These are phyloP conservation scores for Hofmannophila pseudospretella DNA, from an alignment of 2,888 invertebrate genomes.

Conservation along the genomic window DNA sequence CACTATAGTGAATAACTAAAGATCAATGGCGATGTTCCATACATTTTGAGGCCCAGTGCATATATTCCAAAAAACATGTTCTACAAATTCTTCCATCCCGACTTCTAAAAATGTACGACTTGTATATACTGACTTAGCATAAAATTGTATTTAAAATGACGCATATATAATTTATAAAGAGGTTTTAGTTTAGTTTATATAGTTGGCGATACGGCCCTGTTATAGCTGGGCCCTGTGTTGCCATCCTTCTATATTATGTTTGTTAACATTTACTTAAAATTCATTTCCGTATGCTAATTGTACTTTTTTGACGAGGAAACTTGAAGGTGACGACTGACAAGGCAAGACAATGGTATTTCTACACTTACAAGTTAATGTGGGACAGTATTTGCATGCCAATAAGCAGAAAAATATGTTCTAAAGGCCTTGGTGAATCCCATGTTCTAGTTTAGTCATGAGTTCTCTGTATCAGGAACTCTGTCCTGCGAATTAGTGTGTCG, in stretches of 20 bases:
- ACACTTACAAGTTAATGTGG: conserved; percentile 5
- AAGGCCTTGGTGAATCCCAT: conserved; percentile 6
- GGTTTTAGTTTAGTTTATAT: no score
- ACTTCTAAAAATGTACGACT: no score
- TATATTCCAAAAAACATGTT: no score
- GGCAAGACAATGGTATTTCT: conserved; percentile 5
- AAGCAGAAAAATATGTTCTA: conserved; percentile 1
- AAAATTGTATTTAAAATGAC: no score
- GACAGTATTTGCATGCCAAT: conserved; percentile 16
- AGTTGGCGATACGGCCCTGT: no score
- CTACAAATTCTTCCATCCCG: no score
- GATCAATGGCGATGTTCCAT: no score
- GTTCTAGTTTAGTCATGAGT: conserved; percentile 5
- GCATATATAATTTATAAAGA: no score
- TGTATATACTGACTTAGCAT: no score
- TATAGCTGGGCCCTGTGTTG: no score
- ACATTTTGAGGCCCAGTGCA: no score
- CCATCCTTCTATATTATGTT: conserved; percentile 19
- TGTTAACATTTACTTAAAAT: conserved; percentile 23
- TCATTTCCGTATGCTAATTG: conserved; percentile 24
- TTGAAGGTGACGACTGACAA: conserved; percentile 3
- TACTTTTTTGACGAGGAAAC: conserved; percentile 13
- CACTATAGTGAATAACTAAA: no score
- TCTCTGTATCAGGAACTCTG: background rate
- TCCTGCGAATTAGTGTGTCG: conserved; percentile 7